Conservation (phyloP, 2,888 invertebrate genomes). For the Diloba caeruleocephala region DNA sequence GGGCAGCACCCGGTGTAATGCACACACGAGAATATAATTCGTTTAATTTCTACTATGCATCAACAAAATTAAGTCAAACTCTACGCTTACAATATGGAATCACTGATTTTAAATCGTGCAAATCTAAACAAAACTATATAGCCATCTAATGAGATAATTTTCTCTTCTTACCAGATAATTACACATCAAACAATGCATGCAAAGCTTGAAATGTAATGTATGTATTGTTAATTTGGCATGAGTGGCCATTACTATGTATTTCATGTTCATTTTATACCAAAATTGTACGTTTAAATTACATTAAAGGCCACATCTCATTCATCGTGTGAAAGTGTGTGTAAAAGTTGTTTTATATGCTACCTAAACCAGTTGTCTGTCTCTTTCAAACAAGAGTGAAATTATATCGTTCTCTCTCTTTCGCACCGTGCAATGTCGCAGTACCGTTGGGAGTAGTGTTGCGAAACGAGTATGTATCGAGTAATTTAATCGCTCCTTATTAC, state of each 20-base stretch:
- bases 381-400: conserved; percentile 26
- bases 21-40: too few relatives aligned
- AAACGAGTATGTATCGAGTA: conserved; percentile 44
- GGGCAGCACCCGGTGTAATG: too few relatives aligned
- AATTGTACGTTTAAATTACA: conserved; percentile 36
- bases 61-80: too few relatives aligned
- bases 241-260: conserved; percentile 5
- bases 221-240: conserved; percentile 14
- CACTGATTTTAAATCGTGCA: too few relatives aligned
- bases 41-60: too few relatives aligned
- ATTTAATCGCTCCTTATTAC: conserved; percentile 35
- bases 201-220: conserved; percentile 1
- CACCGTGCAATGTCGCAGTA: conserved; percentile 54
- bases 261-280: conserved; percentile 27
- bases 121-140: too few relatives aligned
- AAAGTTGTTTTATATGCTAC: conserved; percentile 62
- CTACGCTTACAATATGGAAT: too few relatives aligned
- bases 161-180: neutral
- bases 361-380: conserved; percentile 53
- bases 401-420: conserved; percentile 43
- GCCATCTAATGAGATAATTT: neutral
- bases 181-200: conserved; percentile 6
- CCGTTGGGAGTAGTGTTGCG: conserved; percentile 57
- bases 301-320: conserved; percentile 36
- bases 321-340: conserved; percentile 66